Conservation (phyloP, 2,888 invertebrate genomes). For the Mantis religiosa region DNA sequence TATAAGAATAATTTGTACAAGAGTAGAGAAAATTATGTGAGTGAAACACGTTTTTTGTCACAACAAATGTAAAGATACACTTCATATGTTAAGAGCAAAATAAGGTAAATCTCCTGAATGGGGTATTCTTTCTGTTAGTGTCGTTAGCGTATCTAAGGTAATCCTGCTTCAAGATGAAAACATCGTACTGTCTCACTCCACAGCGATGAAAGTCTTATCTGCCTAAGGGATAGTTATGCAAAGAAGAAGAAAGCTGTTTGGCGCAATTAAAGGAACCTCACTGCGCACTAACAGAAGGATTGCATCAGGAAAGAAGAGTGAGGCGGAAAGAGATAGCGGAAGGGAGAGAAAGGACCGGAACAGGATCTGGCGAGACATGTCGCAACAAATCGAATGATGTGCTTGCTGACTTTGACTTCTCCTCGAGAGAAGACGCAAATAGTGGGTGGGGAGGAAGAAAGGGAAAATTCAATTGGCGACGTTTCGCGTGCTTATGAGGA, state of each 20-base stretch:
- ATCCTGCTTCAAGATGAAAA: background rate
- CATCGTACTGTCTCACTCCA: background rate
- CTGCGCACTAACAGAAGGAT: background rate
- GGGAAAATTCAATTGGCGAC: slow-evolving; percentile 11
- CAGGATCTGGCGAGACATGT: slow-evolving; percentile 2
- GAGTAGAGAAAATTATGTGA: too few species aligned
- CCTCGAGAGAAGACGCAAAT: background rate
- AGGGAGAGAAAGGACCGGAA: background rate
- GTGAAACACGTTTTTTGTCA: too few species aligned
- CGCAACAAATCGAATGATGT: slow-evolving; percentile 27
- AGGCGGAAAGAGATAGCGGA: background rate
- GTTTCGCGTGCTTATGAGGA: background rate
- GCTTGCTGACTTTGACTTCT: slow-evolving; percentile 20
- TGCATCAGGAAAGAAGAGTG: background rate
- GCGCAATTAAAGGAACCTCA: background rate
- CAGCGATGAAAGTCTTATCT: background rate
- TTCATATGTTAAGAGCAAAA: too few species aligned
- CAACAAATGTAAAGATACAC: too few species aligned
- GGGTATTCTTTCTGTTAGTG: too few species aligned
- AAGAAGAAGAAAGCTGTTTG: background rate
- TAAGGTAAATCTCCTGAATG: too few species aligned
- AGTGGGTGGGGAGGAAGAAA: background rate
- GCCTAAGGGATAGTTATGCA: background rate
- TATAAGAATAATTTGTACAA: too few species aligned
- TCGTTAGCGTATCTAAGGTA: too few species aligned